Conservation (phyloP, 2,797 vertebrate species). For the Luscinia megarhynchos region DNA sequence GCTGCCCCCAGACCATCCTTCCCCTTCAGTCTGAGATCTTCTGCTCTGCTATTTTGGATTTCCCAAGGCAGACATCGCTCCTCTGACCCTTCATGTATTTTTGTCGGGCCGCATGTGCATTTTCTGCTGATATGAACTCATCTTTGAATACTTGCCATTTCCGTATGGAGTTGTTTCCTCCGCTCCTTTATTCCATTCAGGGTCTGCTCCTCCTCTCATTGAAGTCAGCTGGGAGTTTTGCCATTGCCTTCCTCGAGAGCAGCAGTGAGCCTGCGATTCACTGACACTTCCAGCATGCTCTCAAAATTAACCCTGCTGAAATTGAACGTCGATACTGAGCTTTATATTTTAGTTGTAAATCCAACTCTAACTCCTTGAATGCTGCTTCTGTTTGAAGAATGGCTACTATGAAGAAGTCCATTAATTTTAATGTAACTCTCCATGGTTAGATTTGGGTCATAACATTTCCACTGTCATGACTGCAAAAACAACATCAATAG, state of each 20-base stretch:
- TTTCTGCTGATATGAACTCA: slow-evolving; percentile 66
- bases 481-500: slow-evolving; percentile 12
- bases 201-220: slow-evolving; percentile 63
- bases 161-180: slow-evolving; percentile 61
- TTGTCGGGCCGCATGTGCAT: slow-evolving; percentile 21
- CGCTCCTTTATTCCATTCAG: slow-evolving; percentile 49
- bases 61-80: not conserved
- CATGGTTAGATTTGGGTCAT: slow-evolving; percentile 14
- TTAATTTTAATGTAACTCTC: slow-evolving; percentile 9
- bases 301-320: slow-evolving; percentile 32
- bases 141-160: slow-evolving; percentile 69
- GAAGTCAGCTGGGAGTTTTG: slow-evolving; percentile 70
- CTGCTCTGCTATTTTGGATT: not conserved
- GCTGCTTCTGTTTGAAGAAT: not conserved
- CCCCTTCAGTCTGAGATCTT: not conserved
- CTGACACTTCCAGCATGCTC: slow-evolving; percentile 9
- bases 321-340: not conserved
- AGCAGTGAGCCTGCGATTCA: slow-evolving; percentile 27
- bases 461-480: not conserved
- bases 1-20: not conserved
- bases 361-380: not conserved
- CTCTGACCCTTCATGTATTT: slow-evolving; percentile 42
- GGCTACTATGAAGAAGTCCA: slow-evolving; percentile 7
- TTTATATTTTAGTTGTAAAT: slow-evolving; percentile 56
- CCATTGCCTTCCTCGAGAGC: slow-evolving; percentile 70